Base-by-base conservation (phyloP, 2,113 vertebrate species). In the Setophaga petechia region DNA sequence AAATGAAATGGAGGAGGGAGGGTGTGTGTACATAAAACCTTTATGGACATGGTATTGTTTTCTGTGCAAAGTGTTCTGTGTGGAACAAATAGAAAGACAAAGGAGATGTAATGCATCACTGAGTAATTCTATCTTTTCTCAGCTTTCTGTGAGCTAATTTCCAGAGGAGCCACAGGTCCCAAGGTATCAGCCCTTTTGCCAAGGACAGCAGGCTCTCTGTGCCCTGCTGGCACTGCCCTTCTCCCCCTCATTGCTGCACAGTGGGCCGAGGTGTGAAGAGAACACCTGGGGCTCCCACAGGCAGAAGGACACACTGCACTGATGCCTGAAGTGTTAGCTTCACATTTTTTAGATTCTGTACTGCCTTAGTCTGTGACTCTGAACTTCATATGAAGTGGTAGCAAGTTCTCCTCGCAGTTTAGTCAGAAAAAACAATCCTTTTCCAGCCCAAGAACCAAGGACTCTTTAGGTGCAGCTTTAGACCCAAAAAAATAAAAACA, bases 281-380 rank as follows among this genome's bases (percentile, higher is more conserved):
- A 39, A 1, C 31, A 31, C 37, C 41, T 19, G 39, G 41, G 37
- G 27, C 33, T 71, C 57, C 31, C 0, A 0, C 1, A 0, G 4
- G 39, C 35, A 75, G 37, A 14, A 59, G 35, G 78, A 74, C 41
- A n/a, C 24, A 0, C 7, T 15, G 7, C 11, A 2, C 41, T 57
- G 47, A 31, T 74, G 30, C 31, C 0, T 58, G 10, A 15, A 35
- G 33, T 24, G 35, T 58, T 24, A 58, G 9, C n/a, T 24, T 24
- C 33, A 24, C 15, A 16, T 16, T 15, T 35, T 35, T 58, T 35
- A n/a, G 22, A 5, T 35, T 35, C 33, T 58, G 14, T 58, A 15
- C 33, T 35, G 57, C 57, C 21, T 35, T 58, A 15, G 14, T 35
- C 21, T 24, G 57, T 35, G 33, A 35, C 33, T 58, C 33, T 58